Conservation (phyloP, 92 coral and sea anemone genomes). For the Siderastrea radians region DNA sequence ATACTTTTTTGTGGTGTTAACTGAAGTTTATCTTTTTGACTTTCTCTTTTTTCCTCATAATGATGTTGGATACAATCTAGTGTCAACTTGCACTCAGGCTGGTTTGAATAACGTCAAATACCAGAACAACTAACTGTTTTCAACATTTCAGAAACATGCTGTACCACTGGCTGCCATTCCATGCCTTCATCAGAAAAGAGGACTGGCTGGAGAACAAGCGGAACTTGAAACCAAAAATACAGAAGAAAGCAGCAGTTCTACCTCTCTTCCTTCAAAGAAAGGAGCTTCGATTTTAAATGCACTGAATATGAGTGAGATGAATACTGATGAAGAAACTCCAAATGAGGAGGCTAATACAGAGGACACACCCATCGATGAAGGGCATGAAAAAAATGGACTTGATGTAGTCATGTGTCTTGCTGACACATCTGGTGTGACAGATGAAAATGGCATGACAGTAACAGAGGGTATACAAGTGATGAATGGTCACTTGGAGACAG, state of each 20-base stretch:
- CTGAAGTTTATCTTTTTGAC: too few relatives aligned
- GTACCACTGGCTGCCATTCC: slow-evolving; percentile 97
- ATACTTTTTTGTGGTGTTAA: too few relatives aligned
- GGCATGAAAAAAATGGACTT: slow-evolving; percentile 17
- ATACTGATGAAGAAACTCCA: not conserved
- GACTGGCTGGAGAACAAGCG: slow-evolving; percentile 20
- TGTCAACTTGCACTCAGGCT: too few relatives aligned
- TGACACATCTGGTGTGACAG: not conserved
- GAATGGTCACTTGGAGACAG: not conserved
- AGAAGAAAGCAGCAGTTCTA: not conserved
- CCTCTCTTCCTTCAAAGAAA: not conserved
- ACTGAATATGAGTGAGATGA: slow-evolving; percentile 18
- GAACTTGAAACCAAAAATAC: slow-evolving; percentile 1
- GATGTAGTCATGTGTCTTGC: slow-evolving; percentile 19
- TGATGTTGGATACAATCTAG: too few relatives aligned
- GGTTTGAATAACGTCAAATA: too few relatives aligned
- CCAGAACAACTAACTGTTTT: not conserved
- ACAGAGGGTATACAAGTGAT: not conserved
- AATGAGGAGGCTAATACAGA: not conserved
- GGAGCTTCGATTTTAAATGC: slow-evolving; percentile 45
- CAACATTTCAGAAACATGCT: slow-evolving; percentile 88
- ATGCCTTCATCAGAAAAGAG: slow-evolving; percentile 89
- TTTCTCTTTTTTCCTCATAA: too few relatives aligned
- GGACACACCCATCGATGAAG: not conserved
- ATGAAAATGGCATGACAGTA: not conserved